Evolutionary conservation across 2,113 vertebrate species (phyloP).

Genomic region (Salvelinus sp.): DNA sequence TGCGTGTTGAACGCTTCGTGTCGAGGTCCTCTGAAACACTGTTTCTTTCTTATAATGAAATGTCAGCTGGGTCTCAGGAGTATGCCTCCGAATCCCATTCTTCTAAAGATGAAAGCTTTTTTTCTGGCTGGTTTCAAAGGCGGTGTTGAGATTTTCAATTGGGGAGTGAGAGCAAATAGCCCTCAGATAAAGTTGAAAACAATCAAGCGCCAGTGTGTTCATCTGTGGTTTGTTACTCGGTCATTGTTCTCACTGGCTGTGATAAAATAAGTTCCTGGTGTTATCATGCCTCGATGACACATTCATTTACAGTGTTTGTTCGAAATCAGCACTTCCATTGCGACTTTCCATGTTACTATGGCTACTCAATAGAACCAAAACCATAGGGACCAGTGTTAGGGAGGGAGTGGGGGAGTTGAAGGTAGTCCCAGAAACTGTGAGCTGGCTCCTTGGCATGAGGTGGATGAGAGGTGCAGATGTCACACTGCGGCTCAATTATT

Average conservation of each 20-base stretch:
- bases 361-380: neutral
- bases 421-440: too few relatives aligned
- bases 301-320: neutral
- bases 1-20: slow-evolving; percentile 38
- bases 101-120: slow-evolving; percentile 61
- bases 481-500: too few relatives aligned
- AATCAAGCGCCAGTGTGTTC: slow-evolving; percentile 34
- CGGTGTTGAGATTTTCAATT: slow-evolving; percentile 15
- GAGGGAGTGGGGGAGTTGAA: too few relatives aligned
- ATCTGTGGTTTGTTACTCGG: slow-evolving; percentile 47
- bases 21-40: slow-evolving; percentile 49
- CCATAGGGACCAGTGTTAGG: too few relatives aligned
- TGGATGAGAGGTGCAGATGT: too few relatives aligned
- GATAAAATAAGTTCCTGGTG: slow-evolving; percentile 47
- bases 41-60: slow-evolving; percentile 50
- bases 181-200: slow-evolving; percentile 29
- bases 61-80: slow-evolving; percentile 62
- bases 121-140: slow-evolving; percentile 51
- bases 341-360: neutral
- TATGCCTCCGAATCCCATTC: slow-evolving; percentile 18
- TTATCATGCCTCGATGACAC: slow-evolving; percentile 23
- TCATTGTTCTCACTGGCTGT: slow-evolving; percentile 52
- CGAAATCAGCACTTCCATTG: neutral
- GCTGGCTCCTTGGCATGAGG: too few relatives aligned
- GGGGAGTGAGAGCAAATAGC: slow-evolving; percentile 38